Base-by-base conservation (phyloP, 1,140 invertebrate species). In the Heliconius himera region DNA sequence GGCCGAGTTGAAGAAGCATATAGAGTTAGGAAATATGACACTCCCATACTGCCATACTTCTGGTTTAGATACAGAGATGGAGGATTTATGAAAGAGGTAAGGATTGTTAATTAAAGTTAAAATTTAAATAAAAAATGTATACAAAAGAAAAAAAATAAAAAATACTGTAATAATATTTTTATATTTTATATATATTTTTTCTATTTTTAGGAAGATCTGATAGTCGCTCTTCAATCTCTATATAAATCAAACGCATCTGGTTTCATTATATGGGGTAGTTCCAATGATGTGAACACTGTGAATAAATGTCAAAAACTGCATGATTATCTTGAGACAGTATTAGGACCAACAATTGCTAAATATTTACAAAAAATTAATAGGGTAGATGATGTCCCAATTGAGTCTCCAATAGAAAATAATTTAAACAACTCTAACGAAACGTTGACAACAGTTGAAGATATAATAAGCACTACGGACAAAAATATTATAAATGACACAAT, bases 181-280 rank as follows among this genome's bases (percentile, higher is more conserved):
- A 6, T 46, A 46, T 46, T 16, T 46, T 16, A 46, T 46, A 5
- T 3, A 11, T 11, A 11, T 41, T 9, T 74, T 70, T 38, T 13
- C 46, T 38, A 56, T 74, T 95, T 95, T 73, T 88, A 97, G 96
- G 87, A 91, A 22, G 96, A 97, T 81, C 81, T 97, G 3, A 85
- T 94, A 13, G 91, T 95, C 51, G 92, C 95, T 1, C 82, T 97
- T 2, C 85, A 90, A 26, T 92, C 95, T 49, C 92, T 97, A 18
- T 94, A 95, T 60, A 92, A 92, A 72, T 94, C 94, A 13, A 95
- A 95, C 8, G 95, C 95, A 6, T 93, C 96, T 80, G 97, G 97
- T 1, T 88, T 96, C 8, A 95, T 97, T 5, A 95, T 97, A 60
- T 97, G 97, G 97, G 97, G 97, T 11, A 96, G 96, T 80, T 97